These are phyloP conservation scores for Emys orbicularis DNA, from an alignment of 2,797 vertebrate genomes.

Conservation along the genomic window DNA sequence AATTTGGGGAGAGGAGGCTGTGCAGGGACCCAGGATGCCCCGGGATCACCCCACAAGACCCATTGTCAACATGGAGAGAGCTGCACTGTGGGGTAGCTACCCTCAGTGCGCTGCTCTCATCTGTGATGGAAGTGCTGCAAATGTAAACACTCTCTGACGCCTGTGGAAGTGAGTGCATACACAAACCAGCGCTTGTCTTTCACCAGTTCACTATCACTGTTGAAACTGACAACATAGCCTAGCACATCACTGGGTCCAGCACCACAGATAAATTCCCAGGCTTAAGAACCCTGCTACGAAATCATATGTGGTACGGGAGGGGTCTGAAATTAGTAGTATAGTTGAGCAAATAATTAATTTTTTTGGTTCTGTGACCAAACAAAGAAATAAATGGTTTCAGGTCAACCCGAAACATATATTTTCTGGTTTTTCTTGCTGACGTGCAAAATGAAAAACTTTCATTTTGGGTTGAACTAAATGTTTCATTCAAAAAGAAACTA, in stretches of 20 bases:
- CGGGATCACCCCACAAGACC: too few relatives aligned
- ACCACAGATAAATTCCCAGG: neutral
- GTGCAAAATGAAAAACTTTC: neutral
- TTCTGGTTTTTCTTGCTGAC: neutral
- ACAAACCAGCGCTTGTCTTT: too few relatives aligned
- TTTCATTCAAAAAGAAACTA: neutral
- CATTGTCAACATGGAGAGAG: too few relatives aligned
- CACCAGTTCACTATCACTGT: too few relatives aligned
- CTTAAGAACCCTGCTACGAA: conserved; percentile 7
- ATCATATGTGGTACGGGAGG: neutral
- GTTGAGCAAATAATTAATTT: neutral
- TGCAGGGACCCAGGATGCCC: too few relatives aligned
- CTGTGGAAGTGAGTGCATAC: too few relatives aligned
- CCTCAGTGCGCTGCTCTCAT: too few relatives aligned
- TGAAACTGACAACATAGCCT: too few relatives aligned
- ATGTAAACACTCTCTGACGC: too few relatives aligned
- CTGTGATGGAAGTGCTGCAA: too few relatives aligned
- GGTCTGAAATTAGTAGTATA: neutral
- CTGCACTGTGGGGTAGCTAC: too few relatives aligned
- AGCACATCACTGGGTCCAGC: conserved; percentile 31
- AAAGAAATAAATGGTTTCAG: neutral
- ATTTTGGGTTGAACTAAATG: neutral
- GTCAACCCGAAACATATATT: neutral
- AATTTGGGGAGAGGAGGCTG: too few relatives aligned
- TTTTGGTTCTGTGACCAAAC: neutral